Evolutionary conservation across 53 echinoderm and acorn worm genomes (phyloP).

Genomic region (Patiria pectinifera): DNA sequence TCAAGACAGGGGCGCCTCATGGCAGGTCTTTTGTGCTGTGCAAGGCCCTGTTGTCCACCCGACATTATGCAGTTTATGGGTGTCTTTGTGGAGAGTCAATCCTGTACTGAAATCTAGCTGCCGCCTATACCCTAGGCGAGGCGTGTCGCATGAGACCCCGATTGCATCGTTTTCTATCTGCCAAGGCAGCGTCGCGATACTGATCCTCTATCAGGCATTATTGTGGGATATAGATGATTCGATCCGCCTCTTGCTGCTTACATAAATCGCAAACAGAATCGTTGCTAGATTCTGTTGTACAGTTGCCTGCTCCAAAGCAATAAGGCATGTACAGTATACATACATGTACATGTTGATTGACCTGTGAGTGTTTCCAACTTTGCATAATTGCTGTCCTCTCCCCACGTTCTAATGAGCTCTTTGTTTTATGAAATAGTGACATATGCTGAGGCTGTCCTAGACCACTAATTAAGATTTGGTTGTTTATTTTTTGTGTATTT

Average conservation of each 20-base stretch:
- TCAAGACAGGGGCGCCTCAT: slow-evolving; percentile 15
- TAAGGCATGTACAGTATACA: not conserved
- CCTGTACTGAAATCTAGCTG: slow-evolving; percentile 24
- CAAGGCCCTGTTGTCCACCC: slow-evolving; percentile 14
- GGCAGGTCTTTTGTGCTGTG: not conserved
- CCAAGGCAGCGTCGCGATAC: not conserved
- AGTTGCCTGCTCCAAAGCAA: not conserved
- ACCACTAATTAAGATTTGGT: not conserved
- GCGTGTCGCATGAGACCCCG: not conserved
- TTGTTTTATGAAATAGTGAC: not conserved
- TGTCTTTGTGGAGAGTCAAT: slow-evolving; percentile 34
- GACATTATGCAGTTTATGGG: slow-evolving; percentile 54
- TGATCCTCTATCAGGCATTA: slow-evolving; percentile 13
- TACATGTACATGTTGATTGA: not conserved
- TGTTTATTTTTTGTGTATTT: no score
- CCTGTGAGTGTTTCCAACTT: not conserved
- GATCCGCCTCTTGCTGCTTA: not conserved
- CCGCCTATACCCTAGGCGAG: slow-evolving; percentile 17
- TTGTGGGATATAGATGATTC: slow-evolving; percentile 3
- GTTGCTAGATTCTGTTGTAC: not conserved
- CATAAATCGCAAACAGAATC: not conserved
- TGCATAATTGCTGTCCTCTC: not conserved
- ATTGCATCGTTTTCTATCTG: not conserved
- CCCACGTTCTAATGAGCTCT: not conserved
- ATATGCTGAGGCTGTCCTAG: not conserved